A percentile compares a stretch with the other conserved stretches of the same genome.
These are phyloP conservation scores for Tachysurus fulvidraco DNA, from an alignment of 2,113 vertebrate genomes.

Conservation along the genomic window DNA sequence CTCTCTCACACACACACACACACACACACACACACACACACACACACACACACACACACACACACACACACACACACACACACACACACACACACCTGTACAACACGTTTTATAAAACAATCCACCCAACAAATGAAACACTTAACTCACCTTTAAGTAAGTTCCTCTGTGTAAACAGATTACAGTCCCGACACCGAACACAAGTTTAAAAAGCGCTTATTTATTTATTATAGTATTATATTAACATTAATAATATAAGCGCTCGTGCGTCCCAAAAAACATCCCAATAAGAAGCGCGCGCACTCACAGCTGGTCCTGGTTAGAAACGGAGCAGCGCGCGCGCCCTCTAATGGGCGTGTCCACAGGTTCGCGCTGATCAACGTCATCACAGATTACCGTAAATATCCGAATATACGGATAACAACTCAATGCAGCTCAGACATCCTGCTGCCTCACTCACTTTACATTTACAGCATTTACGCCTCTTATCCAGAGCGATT, in stretches of 20 bases:
- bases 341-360: conserved; percentile 38
- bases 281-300: neutral
- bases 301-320: neutral
- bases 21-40: neutral
- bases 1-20: too few relatives aligned
- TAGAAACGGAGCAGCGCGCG: neutral
- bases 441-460: too few relatives aligned
- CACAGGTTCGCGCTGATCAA: neutral
- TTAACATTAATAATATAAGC: neutral
- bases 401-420: neutral
- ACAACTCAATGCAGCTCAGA: neutral
- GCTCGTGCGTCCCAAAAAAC: neutral
- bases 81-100: neutral
- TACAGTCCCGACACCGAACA: neutral
- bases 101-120: neutral
- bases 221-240: neutral
- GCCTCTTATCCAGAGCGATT: too few relatives aligned
- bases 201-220: neutral
- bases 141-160: conserved; percentile 37
- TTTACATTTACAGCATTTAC: too few relatives aligned
- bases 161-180: neutral
- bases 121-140: neutral
- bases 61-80: neutral
- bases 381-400: conserved; percentile 48
- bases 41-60: too few relatives aligned